Percentiles rank a stretch among this genome's conserved stretches.
Conservation (phyloP, 92 coral and sea anemone species). For the Heliopora coerulea region DNA sequence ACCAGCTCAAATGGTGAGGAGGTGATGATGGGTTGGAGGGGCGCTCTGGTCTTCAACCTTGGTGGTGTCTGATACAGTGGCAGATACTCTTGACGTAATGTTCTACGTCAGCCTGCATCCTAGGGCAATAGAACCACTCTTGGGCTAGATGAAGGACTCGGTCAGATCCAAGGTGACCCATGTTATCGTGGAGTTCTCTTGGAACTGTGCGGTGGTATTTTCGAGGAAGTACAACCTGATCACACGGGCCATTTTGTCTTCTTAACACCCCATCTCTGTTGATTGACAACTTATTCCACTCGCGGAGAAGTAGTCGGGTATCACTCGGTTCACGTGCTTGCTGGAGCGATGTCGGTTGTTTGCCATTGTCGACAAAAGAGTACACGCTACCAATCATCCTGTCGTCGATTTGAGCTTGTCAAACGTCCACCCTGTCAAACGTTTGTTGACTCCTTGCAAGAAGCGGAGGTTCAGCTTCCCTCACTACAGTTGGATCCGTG, state of each 20-base stretch:
- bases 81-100: constrained; percentile 1
- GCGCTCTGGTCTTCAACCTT: too few species aligned
- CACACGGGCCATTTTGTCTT: too few species aligned
- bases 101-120: constrained; percentile 42
- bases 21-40: constrained; percentile 39
- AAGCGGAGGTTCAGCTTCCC: too few species aligned
- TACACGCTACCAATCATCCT: too few species aligned
- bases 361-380: too few species aligned
- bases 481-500: not conserved
- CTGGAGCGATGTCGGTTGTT: too few species aligned
- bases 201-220: constrained; percentile 15
- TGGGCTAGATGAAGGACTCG: constrained; percentile 31
- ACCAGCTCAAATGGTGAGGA: constrained; percentile 49
- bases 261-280: too few species aligned
- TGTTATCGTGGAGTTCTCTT: constrained; percentile 28
- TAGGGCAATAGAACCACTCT: constrained; percentile 54
- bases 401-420: too few species aligned
- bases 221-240: constrained; percentile 37
- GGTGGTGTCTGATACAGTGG: too few species aligned
- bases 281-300: not conserved
- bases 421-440: too few species aligned
- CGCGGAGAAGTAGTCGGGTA: not conserved
- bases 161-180: constrained; percentile 46
- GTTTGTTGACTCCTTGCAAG: constrained; percentile 32
- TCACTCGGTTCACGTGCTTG: not conserved